phyloP scores from a whole-genome alignment of 2,888 invertebrate species.

The Doris montereyensis region DNA sequence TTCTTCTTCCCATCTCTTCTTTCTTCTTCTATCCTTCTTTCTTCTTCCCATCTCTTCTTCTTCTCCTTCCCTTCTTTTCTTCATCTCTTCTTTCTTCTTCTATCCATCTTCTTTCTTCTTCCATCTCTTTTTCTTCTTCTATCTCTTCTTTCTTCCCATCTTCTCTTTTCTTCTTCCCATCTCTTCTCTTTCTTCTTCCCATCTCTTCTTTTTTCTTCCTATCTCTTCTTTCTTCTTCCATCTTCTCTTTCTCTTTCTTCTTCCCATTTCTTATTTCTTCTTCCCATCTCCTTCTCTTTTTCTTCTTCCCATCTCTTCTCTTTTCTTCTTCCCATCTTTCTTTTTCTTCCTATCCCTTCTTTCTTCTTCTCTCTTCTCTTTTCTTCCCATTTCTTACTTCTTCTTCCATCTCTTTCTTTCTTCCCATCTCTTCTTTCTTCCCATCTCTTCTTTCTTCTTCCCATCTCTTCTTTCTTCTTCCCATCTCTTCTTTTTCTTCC shows the following conservation, averaged over 20 bases:
- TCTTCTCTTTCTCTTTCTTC: too few relatives aligned
- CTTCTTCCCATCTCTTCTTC: background rate
- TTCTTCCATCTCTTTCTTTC: background rate
- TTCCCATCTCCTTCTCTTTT: background rate
- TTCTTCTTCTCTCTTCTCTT: background rate
- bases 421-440: background rate
- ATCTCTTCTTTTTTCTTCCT: background rate
- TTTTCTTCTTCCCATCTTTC: background rate
- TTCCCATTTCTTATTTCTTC: background rate
- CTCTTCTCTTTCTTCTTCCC: background rate
- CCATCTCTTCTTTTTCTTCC: background rate
- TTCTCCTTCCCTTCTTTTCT: background rate
- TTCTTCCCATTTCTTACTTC: background rate
- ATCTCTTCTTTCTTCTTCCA: background rate
- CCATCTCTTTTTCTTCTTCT: background rate
- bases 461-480: background rate
- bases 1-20: background rate
- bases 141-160: background rate
- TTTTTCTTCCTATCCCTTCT: background rate
- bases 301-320: background rate
- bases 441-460: background rate
- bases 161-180: background rate
- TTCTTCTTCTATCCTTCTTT: background rate
- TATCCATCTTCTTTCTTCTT: too few relatives aligned
- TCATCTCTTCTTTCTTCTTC: background rate